Evolutionary conservation across 2,888 invertebrate genomes (phyloP).

Genomic region (Harpalus rufipes): DNA sequence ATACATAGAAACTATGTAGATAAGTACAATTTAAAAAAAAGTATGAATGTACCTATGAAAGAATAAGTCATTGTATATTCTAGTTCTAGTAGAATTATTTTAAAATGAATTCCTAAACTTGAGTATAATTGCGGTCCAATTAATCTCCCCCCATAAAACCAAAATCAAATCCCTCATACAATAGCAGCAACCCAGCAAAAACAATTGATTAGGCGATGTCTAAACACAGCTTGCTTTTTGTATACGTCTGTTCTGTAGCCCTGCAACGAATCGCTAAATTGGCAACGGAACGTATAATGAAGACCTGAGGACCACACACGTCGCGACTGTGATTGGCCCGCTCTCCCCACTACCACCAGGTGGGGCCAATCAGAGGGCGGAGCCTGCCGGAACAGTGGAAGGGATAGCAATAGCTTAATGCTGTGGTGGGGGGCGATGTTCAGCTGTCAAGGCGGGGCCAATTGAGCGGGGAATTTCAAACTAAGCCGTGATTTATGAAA

Average conservation of each 20-base stretch:
- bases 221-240: conserved; percentile 53
- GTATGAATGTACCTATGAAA: too few relatives aligned
- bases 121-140: neutral
- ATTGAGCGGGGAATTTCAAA: conserved; percentile 29
- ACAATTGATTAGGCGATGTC: conserved; percentile 56
- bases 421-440: conserved; percentile 66
- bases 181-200: conserved; percentile 25
- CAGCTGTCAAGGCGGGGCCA: conserved; percentile 59
- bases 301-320: conserved; percentile 78
- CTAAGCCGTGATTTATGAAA: conserved; percentile 65
- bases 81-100: neutral
- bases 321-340: conserved; percentile 76
- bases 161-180: conserved; percentile 31
- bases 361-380: conserved; percentile 65
- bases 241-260: conserved; percentile 65
- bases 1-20: too few relatives aligned
- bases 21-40: too few relatives aligned
- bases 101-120: neutral
- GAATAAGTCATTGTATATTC: neutral
- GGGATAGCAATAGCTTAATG: conserved; percentile 31
- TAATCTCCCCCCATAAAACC: neutral
- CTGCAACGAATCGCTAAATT: conserved; percentile 76
- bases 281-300: conserved; percentile 76
- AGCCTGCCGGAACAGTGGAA: conserved; percentile 18
- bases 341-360: conserved; percentile 71